phyloP scores from a whole-genome alignment of 2,797 vertebrate genomes.

The Geotrypetes seraphini region DNA sequence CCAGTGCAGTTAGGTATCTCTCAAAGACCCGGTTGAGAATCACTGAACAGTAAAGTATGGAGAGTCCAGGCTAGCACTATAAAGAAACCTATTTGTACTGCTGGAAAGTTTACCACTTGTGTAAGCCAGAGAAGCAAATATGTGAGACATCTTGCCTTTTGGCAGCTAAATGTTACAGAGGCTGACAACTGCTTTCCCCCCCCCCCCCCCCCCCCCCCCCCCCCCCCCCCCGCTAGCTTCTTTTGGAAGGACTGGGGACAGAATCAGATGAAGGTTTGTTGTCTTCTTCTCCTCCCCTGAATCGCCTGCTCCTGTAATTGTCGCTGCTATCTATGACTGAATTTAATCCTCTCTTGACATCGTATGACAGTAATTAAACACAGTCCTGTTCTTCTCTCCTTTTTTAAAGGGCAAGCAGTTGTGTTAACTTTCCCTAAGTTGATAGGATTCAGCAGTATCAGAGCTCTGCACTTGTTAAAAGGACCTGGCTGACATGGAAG shows the following conservation, averaged over 20 bases:
- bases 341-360: slow-evolving; percentile 34
- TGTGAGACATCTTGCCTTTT: too few species aligned
- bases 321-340: slow-evolving; percentile 43
- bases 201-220: neutral
- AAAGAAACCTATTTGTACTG: too few species aligned
- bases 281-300: too few species aligned
- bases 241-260: slow-evolving; percentile 17
- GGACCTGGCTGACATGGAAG: slow-evolving; percentile 15
- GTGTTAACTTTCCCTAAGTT: slow-evolving; percentile 27
- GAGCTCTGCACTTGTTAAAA: slow-evolving; percentile 27
- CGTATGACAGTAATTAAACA: slow-evolving; percentile 49
- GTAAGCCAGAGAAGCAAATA: too few species aligned
- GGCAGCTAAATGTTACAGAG: too few species aligned
- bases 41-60: too few species aligned
- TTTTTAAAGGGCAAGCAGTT: slow-evolving; percentile 38
- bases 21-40: too few species aligned
- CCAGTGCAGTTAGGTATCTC: too few species aligned
- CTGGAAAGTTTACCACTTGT: too few species aligned
- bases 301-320: slow-evolving; percentile 51
- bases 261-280: slow-evolving; percentile 4
- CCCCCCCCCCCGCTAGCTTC: neutral
- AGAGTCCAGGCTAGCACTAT: too few species aligned
- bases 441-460: slow-evolving; percentile 19
- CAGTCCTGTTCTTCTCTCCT: slow-evolving; percentile 32
- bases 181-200: too few species aligned